Evolutionary conservation across 2,113 vertebrate species (phyloP).

Genomic region (Clarias gariepinus): DNA sequence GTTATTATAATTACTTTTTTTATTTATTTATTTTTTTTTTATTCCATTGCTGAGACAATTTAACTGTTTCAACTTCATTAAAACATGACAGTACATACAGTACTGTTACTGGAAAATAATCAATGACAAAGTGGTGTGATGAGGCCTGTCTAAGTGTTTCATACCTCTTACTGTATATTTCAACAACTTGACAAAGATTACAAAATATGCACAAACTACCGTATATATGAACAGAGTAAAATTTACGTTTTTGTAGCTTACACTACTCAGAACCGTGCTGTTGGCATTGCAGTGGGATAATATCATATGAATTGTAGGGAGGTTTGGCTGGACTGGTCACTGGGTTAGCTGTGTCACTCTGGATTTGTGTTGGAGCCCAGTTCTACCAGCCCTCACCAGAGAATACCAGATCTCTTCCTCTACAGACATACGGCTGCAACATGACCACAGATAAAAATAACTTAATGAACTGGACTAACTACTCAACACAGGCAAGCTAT

Average conservation of each 20-base stretch:
- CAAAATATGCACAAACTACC: background rate
- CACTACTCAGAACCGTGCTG: background rate
- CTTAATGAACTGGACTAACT: conserved; percentile 58
- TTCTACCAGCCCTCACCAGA: conserved; percentile 65
- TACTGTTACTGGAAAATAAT: background rate
- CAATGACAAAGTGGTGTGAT: background rate
- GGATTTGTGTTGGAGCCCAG: conserved; percentile 75
- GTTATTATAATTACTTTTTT: background rate
- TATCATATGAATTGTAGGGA: conserved; percentile 63
- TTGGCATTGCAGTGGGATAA: background rate
- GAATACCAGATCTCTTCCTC: conserved; percentile 62
- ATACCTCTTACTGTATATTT: background rate
- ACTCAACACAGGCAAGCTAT: conserved; percentile 22
- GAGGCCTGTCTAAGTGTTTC: background rate
- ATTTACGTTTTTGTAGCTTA: background rate
- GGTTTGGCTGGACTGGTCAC: conserved; percentile 70
- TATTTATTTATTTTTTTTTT: background rate
- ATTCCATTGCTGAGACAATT: background rate
- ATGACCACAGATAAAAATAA: conserved; percentile 39
- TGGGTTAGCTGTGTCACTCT: conserved; percentile 71
- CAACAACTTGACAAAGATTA: background rate
- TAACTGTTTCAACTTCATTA: background rate
- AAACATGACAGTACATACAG: background rate
- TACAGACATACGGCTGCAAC: conserved; percentile 70
- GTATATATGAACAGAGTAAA: background rate